Conservation (phyloP, 1,140 invertebrate species). For the Hylaeus anthracinus region DNA sequence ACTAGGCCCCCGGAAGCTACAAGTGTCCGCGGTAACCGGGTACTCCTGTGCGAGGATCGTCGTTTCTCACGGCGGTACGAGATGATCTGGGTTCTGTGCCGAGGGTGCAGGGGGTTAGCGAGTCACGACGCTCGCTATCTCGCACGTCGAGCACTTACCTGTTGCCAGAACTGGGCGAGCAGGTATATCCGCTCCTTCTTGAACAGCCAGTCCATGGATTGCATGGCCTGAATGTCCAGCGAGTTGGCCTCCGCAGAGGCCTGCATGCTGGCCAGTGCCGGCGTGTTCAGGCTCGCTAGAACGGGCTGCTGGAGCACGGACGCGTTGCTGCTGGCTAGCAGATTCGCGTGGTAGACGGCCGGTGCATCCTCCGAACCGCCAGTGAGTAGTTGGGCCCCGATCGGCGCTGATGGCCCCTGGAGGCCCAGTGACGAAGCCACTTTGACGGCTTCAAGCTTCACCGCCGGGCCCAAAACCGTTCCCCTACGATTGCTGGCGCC, state of each 20-base stretch:
- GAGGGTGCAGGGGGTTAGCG: constrained; percentile 7
- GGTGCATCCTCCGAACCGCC: constrained; percentile 74
- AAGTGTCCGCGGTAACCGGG: constrained; percentile 35
- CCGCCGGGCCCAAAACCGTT: constrained; percentile 75
- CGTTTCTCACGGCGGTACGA: constrained; percentile 7
- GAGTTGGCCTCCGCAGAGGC: constrained; percentile 84
- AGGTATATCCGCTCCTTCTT: constrained; percentile 96
- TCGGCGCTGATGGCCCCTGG: constrained; percentile 80
- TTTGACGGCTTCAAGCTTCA: constrained; percentile 80
- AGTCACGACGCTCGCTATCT: background rate
- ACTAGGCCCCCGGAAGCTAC: constrained; percentile 30
- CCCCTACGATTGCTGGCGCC: constrained; percentile 59
- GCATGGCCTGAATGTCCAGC: constrained; percentile 89
- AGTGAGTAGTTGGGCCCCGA: constrained; percentile 80
- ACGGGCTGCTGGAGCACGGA: constrained; percentile 77
- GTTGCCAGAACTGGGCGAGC: constrained; percentile 96
- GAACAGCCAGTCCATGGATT: constrained; percentile 96
- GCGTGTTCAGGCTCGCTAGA: constrained; percentile 75
- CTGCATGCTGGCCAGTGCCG: constrained; percentile 86
- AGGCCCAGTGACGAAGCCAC: constrained; percentile 82
- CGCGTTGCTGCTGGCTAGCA: constrained; percentile 79
- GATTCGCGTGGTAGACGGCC: constrained; percentile 78
- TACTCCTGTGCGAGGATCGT: background rate
- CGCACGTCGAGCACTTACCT: constrained; percentile 76
- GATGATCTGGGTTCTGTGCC: background rate